Percentiles rank a stretch among this genome's conserved stretches.
Conservation (phyloP, 2,113 vertebrate genomes). For the Hippocampus barbouri region DNA sequence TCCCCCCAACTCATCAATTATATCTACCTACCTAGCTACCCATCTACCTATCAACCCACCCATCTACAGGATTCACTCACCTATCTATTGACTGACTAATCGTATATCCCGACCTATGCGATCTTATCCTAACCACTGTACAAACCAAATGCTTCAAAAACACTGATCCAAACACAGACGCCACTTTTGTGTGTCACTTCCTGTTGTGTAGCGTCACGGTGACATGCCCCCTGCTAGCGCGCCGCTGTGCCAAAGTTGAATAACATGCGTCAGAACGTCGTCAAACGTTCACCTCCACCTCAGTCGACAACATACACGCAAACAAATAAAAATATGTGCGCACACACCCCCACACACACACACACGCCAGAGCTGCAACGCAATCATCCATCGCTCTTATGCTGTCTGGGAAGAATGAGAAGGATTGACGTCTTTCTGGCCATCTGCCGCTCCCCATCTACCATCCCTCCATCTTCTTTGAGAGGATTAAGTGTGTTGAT, state of each 20-base stretch:
- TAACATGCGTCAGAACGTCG: neutral
- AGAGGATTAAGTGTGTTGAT: conserved; percentile 71
- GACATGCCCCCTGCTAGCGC: conserved; percentile 25
- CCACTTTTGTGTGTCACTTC: conserved; percentile 37
- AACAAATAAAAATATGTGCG: conserved; percentile 8
- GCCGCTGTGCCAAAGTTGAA: neutral
- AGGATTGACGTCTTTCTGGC: conserved; percentile 70
- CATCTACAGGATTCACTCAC: no score
- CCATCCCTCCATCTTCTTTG: conserved; percentile 52
- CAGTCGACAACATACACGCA: conserved; percentile 31
- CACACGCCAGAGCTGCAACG: conserved; percentile 45
- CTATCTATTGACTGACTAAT: no score
- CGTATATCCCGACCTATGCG: no score
- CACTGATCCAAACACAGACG: neutral
- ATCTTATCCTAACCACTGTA: no score
- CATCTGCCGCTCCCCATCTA: conserved; percentile 65
- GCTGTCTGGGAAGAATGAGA: conserved; percentile 69
- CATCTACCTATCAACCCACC: no score
- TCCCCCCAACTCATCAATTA: no score
- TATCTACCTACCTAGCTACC: no score
- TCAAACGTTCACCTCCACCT: neutral
- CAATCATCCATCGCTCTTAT: conserved; percentile 55
- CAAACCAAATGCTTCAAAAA: neutral
- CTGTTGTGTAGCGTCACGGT: conserved; percentile 5
- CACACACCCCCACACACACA: conserved; percentile 18